Base-by-base conservation (phyloP, 2,113 vertebrate species). In the Verasper variegatus region DNA sequence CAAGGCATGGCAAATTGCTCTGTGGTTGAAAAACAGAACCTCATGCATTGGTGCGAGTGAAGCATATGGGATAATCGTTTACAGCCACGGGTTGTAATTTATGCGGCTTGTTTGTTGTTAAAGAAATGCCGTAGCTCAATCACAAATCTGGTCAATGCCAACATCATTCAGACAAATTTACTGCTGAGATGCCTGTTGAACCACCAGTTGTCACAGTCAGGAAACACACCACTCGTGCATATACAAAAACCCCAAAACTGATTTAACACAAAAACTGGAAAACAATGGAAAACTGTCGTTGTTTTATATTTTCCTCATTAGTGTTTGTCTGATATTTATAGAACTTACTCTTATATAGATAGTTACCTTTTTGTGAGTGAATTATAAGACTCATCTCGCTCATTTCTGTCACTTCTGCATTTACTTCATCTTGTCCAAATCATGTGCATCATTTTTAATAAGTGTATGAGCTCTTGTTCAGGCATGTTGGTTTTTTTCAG, bases 1-100 rank as follows among this genome's bases (percentile, higher is more conserved):
- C 68, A 84, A 68, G 58, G 60, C 84, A 70, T 79, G 76, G 75
- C 78, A 84, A 83, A 86, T 68, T 86, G 79, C 68, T 74, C 71
- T 54, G 59, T 61, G 70, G 64, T 66, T 57, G 68, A 73, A 76
- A 57, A 64, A 76, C 57, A 40, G 58, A 80, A 47, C 20, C n/a
- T 69, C 63, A 8, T 49, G 80, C 73, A 54, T 20, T 70, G 76
- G 31, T 76, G 79, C 60, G 2, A 61, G 69, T 75, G 52, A 76
- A 83, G 69, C 79, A 85, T 80, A 75, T 62, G 77, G 55, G 76
- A 69, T 80, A 75, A 83, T 90, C 75, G 75, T 86, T 86, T 80
- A 79, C 81, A 68, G 71, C 83, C 79, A 67, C 62, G 37, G 57
- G 61, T 64, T 78, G 80, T 83, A 78, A 80, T 87, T 86, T 80